Base-by-base conservation (phyloP, 2,113 vertebrate species). In the western clawed frog (Xenopus tropicalis) region DNA sequence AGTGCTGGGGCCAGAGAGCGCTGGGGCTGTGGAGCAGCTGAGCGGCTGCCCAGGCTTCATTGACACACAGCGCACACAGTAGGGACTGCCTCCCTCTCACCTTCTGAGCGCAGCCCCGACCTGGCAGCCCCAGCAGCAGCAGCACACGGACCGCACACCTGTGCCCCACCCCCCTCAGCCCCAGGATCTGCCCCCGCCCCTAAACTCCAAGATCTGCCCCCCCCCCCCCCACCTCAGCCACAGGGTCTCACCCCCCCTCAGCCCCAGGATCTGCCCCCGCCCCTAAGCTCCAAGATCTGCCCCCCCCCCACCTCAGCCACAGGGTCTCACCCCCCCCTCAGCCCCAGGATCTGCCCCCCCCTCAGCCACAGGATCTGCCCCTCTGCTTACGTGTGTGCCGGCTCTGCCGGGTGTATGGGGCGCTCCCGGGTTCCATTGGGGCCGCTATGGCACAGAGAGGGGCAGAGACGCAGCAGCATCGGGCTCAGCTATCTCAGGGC, bases 341-440 rank as follows among this genome's bases (percentile, higher is more conserved):
- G 43, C 25, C 14, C 58, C 21, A 13, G 46, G 24, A 12, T 3
- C 14, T 11, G 44, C 8, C 59, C 44, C 22, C 25, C 44, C 16
- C 70, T 20, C 58, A n/a, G 69, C 44, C 14, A 42, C 21, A 13
- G 46, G 24, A 12, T 3, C 14, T 11, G 44, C 8, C 59, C 44
- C 22, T 46, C 44, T 29, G 43, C 25, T 42, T 59, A 71, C 70
- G 59, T 71, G 70, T 54, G 59, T 25, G 22, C 16, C 70, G 52
- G 70, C 23, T 25, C 48, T 21, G 7, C 23, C 14, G 20, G 23
- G 54, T 25, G 37, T 56, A 29, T 72, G 42, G 71, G 29, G 6
- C 29, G 29, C 29, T 37, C 29, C 29, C 29, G 29, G 29, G 29
- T 37, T 37, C 6, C 10, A 37, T 37, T 7, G 29, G n/a, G n/a